phyloP scores from a whole-genome alignment of 2,888 invertebrate species.

The Polia nebulosa region DNA sequence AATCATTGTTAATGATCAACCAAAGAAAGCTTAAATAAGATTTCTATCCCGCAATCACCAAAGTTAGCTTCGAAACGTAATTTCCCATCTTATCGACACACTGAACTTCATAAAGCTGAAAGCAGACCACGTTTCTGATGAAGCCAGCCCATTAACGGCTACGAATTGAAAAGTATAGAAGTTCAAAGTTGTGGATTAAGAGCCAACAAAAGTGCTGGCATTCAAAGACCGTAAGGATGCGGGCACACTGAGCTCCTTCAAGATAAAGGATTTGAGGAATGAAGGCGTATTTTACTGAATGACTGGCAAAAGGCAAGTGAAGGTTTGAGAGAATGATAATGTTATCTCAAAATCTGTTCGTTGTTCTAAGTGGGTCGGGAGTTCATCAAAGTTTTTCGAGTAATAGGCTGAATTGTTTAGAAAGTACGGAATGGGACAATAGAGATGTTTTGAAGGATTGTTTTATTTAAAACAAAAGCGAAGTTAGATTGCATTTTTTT shows the following conservation, averaged over 20 bases:
- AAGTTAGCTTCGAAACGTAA: constrained; percentile 15
- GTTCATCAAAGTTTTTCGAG: constrained; percentile 53
- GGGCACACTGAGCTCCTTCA: constrained; percentile 54
- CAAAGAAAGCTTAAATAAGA: constrained; percentile 21
- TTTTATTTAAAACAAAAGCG: constrained; percentile 16
- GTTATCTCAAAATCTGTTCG: constrained; percentile 49
- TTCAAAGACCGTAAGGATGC: constrained; percentile 48
- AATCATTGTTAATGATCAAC: constrained; percentile 8
- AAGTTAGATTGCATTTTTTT: constrained; percentile 31
- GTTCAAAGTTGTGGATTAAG: constrained; percentile 57
- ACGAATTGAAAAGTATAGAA: constrained; percentile 66
- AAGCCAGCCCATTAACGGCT: constrained; percentile 66
- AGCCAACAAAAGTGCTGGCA: constrained; percentile 61
- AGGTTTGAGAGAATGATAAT: constrained; percentile 52
- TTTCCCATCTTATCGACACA: constrained; percentile 39
- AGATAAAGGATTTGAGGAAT: constrained; percentile 60
- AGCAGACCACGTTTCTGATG: constrained; percentile 50
- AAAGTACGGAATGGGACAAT: constrained; percentile 32
- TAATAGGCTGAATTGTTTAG: constrained; percentile 28
- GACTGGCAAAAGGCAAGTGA: constrained; percentile 47
- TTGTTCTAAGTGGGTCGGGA: constrained; percentile 38
- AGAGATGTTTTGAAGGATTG: constrained; percentile 32
- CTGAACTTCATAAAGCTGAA: constrained; percentile 31
- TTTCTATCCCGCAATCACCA: constrained; percentile 16
- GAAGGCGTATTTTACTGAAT: constrained; percentile 54